These are phyloP conservation scores for Myopa testacea DNA, from an alignment of 2,888 invertebrate genomes.

Conservation along the genomic window DNA sequence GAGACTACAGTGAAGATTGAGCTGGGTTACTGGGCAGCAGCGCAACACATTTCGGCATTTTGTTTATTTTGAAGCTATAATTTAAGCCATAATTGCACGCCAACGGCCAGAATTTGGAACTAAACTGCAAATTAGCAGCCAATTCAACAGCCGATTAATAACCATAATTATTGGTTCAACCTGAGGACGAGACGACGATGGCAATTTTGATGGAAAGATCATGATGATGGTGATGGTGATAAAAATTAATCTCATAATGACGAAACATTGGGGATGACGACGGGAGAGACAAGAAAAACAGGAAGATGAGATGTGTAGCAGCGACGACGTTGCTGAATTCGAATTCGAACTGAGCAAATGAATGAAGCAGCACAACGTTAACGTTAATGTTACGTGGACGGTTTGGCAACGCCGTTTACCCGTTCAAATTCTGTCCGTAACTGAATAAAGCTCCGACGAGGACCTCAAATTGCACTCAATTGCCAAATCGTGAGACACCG, in stretches of 20 bases:
- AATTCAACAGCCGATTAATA: conserved; percentile 73
- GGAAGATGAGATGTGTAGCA: neutral
- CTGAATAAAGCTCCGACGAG: conserved; percentile 41
- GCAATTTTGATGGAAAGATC: conserved; percentile 27
- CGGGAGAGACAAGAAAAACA: neutral
- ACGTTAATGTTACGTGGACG: too few relatives aligned
- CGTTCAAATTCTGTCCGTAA: neutral
- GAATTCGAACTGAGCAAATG: neutral
- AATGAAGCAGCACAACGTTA: neutral
- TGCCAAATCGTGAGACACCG: conserved; percentile 60
- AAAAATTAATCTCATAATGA: conserved; percentile 26
- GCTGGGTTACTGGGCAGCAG: neutral
- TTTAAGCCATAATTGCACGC: conserved; percentile 72
- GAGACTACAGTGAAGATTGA: neutral
- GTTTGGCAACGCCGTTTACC: too few relatives aligned
- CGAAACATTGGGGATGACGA: conserved; percentile 24
- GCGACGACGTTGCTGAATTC: neutral
- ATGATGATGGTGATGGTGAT: conserved; percentile 36
- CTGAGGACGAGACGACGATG: conserved; percentile 55
- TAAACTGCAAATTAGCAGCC: conserved; percentile 76
- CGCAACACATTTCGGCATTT: conserved; percentile 59
- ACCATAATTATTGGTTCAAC: conserved; percentile 69
- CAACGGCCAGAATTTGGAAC: conserved; percentile 74
- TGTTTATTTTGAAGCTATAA: conserved; percentile 70
- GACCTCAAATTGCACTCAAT: conserved; percentile 56